Evolutionary conservation across 2,888 invertebrate genomes (phyloP), one percentile per base, ranked within the genome.

Genomic region (Urechis unicinctus): DNA sequence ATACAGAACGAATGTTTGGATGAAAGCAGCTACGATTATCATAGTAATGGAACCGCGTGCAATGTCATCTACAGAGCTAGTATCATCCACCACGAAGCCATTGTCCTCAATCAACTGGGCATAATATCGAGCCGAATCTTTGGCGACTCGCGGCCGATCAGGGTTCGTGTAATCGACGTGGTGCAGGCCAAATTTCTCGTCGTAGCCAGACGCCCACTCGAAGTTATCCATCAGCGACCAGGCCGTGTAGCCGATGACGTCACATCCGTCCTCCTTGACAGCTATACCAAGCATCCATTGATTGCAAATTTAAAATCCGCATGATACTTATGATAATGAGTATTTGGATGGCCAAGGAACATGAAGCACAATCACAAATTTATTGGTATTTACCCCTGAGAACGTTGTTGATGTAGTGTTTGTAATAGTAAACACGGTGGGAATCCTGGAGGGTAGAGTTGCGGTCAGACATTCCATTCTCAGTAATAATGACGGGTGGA

Each of bases 161-260:
- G 85, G 83, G 70, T 84, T 83, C 52, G 80, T 77, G 72, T 86
- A 86, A 76, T 87, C 85, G 45, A 87, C 86, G 70, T 84, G 81
- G 69, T 84, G 85, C 55, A 87, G 78, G 61, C 87, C 87, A 78
- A 87, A 87, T 26, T 61, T 56, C 25, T 69, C 86, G 84, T 84
- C 83, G 69, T 83, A 89, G 31, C 89, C 89, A 45, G 82, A 80
- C 58, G 81, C 81, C 89, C 89, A 89, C 72, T 89, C 88, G 73
- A 85, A 88, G 70, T 88, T 88, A 67, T 90, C 89, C 74, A 89
- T 81, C 13, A 90, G n/a, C n/a, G n/a, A n/a, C n/a, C n/a, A n/a
- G n/a, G n/a, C n/a, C n/a, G n/a, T n/a, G n/a, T n/a, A n/a, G 75
- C 65, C 86, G n/a, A 65, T 66, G 3, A 74, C 67, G 47, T 70